phyloP scores from a whole-genome alignment of 2,113 vertebrate species.

The Glareola pratincola region DNA sequence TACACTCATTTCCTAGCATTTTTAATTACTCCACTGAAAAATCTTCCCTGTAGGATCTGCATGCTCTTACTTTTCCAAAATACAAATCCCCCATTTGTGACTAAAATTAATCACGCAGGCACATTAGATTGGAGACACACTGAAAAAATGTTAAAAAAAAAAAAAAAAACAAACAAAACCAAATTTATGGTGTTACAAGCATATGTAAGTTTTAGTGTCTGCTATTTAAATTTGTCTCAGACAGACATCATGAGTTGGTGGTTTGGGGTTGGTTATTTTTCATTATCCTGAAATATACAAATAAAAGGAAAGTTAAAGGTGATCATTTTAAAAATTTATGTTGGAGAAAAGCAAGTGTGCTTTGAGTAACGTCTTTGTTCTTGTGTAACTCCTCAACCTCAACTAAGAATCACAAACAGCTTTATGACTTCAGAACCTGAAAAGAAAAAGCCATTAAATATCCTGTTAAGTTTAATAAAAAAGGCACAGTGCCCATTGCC shows the following conservation, averaged over 20 bases:
- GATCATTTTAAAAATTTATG: neutral
- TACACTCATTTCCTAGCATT: neutral
- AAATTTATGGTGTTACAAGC: neutral
- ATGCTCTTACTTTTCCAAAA: neutral
- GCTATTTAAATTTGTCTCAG: neutral
- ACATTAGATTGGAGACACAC: neutral
- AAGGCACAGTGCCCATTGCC: neutral
- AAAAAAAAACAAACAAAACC: neutral
- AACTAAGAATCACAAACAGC: conserved; percentile 14
- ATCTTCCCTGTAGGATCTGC: neutral
- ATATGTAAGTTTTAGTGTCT: neutral
- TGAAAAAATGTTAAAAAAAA: neutral
- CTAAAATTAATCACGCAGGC: neutral
- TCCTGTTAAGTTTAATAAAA: conserved; percentile 10
- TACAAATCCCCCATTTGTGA: neutral
- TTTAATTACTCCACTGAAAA: neutral
- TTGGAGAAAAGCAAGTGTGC: neutral
- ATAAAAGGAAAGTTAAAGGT: neutral
- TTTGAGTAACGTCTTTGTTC: neutral
- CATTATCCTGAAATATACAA: neutral
- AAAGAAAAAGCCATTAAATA: neutral
- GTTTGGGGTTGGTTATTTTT: neutral
- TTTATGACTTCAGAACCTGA: conserved; percentile 17
- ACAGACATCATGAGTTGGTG: neutral
- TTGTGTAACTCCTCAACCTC: neutral